These are phyloP conservation scores for Hyla sarda DNA, from an alignment of 2,113 vertebrate species.

Conservation along the genomic window DNA sequence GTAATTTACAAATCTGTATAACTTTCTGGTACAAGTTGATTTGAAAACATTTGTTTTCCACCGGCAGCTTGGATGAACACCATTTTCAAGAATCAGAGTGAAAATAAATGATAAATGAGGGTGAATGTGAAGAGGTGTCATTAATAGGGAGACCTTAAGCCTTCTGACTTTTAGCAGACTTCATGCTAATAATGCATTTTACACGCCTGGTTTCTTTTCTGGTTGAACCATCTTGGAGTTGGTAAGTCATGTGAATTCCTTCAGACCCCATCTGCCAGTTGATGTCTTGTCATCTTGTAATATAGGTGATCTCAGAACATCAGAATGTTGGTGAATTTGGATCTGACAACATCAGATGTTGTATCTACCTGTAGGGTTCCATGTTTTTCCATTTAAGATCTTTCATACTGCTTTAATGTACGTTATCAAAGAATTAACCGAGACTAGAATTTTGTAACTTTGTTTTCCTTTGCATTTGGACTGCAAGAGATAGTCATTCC, in stretches of 20 bases:
- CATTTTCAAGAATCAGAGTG: too few species aligned
- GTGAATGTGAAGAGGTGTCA: too few species aligned
- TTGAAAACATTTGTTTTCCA: too few species aligned
- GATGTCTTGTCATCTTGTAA: neutral
- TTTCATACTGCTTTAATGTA: neutral
- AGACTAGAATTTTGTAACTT: neutral
- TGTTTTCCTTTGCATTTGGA: slow-evolving; percentile 14
- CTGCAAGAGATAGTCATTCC: neutral
- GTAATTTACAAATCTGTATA: too few species aligned
- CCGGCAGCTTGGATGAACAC: too few species aligned
- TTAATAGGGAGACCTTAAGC: too few species aligned
- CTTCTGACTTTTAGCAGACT: too few species aligned
- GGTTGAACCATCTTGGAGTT: neutral
- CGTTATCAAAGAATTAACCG: neutral
- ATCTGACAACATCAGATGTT: neutral
- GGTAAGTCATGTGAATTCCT: neutral
- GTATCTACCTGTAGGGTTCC: neutral
- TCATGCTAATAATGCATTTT: too few species aligned
- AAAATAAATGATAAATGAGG: too few species aligned
- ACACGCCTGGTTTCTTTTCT: neutral
- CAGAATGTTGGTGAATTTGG: neutral
- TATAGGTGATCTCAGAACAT: neutral
- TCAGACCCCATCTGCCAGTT: neutral
- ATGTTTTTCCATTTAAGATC: neutral
- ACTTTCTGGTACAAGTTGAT: too few species aligned